These are phyloP conservation scores for Dicaeum eximium DNA, from an alignment of 2,113 vertebrate genomes.

Conservation along the genomic window DNA sequence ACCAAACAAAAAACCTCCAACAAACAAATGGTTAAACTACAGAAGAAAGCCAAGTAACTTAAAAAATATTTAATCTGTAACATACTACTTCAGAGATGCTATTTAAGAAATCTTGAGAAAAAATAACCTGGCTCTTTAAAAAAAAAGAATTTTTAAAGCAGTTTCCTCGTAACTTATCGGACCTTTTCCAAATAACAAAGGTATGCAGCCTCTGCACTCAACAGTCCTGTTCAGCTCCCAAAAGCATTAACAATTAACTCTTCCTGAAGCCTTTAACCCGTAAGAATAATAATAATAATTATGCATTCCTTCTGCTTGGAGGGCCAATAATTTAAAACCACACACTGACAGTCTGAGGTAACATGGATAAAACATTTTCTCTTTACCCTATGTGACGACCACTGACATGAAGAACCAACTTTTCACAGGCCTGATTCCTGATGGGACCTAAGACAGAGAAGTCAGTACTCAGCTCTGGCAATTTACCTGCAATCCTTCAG, in stretches of 20 bases:
- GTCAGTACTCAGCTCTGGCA: background rate
- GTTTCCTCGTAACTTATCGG: background rate
- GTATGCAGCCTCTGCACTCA: slow-evolving; percentile 12
- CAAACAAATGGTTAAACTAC: background rate
- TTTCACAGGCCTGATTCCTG: background rate
- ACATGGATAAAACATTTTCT: background rate
- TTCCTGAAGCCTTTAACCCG: background rate
- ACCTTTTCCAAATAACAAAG: slow-evolving; percentile 19
- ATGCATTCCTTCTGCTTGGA: background rate
- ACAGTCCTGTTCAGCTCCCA: background rate
- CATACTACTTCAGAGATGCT: background rate
- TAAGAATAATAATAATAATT: background rate
- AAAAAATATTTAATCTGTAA: background rate
- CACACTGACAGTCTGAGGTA: background rate
- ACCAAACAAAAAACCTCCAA: background rate
- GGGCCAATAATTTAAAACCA: background rate
- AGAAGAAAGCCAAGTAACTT: background rate
- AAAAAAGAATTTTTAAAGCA: background rate
- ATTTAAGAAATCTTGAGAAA: background rate
- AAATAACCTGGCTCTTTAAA: slow-evolving; percentile 4
- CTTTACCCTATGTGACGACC: background rate
- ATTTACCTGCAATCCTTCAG: background rate
- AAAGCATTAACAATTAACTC: background rate
- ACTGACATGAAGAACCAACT: background rate
- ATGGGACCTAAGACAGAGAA: background rate